phyloP scores from a whole-genome alignment of 2,888 invertebrate genomes.

The Rotaria socialis region DNA sequence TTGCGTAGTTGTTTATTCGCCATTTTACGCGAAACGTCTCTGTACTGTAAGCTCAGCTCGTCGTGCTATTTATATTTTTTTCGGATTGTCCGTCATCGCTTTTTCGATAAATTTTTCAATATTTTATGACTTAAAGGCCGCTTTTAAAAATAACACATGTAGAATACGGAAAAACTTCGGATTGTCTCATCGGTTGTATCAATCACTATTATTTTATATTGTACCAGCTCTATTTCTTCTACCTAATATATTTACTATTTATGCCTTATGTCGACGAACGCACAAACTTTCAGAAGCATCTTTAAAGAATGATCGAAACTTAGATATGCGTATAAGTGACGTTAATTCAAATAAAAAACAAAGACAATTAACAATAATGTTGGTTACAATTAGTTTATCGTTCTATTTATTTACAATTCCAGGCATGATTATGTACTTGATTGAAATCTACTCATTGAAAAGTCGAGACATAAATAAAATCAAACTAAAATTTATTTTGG shows the following conservation, averaged over 20 bases:
- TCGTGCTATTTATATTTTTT: background rate
- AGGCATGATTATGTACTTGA: background rate
- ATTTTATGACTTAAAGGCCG: background rate
- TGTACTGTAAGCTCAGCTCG: conserved; percentile 19
- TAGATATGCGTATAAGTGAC: background rate
- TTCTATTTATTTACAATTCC: conserved; percentile 35
- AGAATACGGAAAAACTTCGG: background rate
- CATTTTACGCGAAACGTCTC: conserved; percentile 3
- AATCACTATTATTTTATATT: background rate
- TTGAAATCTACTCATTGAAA: background rate
- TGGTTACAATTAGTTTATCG: conserved; percentile 6
- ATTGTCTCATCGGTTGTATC: background rate
- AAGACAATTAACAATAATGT: conserved; percentile 23
- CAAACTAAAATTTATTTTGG: background rate
- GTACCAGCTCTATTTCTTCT: background rate
- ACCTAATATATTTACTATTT: background rate
- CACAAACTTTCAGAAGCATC: background rate
- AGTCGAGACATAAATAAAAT: background rate
- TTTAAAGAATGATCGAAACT: background rate
- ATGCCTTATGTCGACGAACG: background rate
- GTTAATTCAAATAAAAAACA: conserved; percentile 9
- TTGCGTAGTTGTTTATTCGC: background rate
- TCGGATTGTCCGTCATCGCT: background rate
- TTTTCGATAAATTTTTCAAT: background rate
- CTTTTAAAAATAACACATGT: background rate